These are phyloP conservation scores for Otus scops DNA, from an alignment of 2,797 vertebrate genomes.

Conservation along the genomic window DNA sequence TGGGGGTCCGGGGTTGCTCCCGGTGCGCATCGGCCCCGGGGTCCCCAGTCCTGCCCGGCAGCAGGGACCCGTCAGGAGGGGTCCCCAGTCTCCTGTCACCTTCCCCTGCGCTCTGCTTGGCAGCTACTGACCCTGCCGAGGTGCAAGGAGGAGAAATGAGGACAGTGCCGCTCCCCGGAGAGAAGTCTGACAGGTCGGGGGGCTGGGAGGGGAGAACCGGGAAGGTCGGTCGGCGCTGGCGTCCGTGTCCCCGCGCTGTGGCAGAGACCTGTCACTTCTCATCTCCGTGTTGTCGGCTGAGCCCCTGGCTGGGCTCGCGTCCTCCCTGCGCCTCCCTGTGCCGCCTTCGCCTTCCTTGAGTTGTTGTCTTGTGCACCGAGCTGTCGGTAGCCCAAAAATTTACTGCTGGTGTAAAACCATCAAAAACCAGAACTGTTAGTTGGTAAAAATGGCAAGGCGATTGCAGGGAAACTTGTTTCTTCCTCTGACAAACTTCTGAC, in stretches of 20 bases:
- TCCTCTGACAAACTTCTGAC: constrained; percentile 33
- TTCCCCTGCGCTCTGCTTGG: background rate
- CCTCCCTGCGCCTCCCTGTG: background rate
- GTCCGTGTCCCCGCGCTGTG: background rate
- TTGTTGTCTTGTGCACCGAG: background rate
- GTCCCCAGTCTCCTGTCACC: background rate
- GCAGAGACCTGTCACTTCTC: background rate
- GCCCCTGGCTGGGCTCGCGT: background rate
- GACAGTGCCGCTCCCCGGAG: background rate
- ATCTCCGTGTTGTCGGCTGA: background rate
- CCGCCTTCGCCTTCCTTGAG: background rate
- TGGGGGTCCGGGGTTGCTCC: background rate
- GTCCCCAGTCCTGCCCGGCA: background rate
- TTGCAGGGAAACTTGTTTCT: constrained; percentile 1
- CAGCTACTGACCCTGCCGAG: background rate
- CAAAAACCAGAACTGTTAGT: background rate
- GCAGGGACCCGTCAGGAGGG: fast-evolving
- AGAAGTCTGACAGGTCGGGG: background rate
- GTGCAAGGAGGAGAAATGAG: background rate
- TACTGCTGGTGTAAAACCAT: constrained; percentile 19
- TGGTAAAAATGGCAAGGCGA: background rate
- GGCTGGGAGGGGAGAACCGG: background rate
- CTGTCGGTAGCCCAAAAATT: background rate
- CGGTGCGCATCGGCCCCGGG: fast-evolving
- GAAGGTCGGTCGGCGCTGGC: background rate